phyloP scores from a whole-genome alignment of 2,888 invertebrate species.

The Cantharis lateralis region DNA sequence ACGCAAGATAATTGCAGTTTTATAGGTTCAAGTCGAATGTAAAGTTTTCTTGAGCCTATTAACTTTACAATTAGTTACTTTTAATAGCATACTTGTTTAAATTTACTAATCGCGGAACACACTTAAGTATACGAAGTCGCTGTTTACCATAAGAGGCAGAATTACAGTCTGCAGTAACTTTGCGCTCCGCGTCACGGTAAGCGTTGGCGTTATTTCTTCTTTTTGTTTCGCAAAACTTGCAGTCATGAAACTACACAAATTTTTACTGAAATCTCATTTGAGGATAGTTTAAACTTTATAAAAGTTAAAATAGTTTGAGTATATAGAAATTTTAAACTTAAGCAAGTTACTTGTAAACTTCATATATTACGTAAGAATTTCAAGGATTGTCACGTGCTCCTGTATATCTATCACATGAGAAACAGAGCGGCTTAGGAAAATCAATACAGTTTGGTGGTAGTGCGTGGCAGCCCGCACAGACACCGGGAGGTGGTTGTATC shows the following conservation, averaged over 20 bases:
- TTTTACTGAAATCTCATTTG: background rate
- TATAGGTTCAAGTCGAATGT: background rate
- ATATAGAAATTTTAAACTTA: background rate
- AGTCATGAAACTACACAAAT: background rate
- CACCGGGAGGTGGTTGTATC: conserved; percentile 12
- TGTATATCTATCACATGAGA: conserved; percentile 20
- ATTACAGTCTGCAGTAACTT: background rate
- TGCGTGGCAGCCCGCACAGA: conserved; percentile 27
- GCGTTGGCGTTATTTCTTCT: background rate
- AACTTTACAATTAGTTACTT: background rate
- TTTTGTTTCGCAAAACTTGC: background rate
- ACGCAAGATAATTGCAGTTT: background rate
- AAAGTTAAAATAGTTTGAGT: background rate
- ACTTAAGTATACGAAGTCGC: background rate
- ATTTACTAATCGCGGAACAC: background rate
- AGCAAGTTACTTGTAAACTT: background rate
- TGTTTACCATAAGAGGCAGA: background rate
- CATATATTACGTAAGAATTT: conserved; percentile 16
- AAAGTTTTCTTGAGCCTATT: background rate
- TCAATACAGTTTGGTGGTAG: conserved; percentile 27
- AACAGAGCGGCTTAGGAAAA: conserved; percentile 19
- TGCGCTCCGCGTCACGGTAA: background rate
- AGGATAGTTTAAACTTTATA: background rate
- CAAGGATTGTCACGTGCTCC: conserved; percentile 16
- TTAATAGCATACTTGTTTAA: background rate